Evolutionary conservation across 2,888 invertebrate species (phyloP).

Genomic region (Pelosia muscerda): DNA sequence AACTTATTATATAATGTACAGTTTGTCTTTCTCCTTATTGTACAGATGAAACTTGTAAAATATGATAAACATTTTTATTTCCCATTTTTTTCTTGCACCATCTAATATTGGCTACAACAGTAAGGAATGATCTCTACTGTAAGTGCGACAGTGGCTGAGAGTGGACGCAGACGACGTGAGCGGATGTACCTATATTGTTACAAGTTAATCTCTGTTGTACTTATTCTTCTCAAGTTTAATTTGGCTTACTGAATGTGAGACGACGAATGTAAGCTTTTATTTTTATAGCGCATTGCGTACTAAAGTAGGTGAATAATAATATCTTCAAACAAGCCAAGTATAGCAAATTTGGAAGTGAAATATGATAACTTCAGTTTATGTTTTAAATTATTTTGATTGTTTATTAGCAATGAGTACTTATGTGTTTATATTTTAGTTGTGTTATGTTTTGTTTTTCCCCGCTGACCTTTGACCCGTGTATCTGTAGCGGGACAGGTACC

Average conservation of each 20-base stretch:
- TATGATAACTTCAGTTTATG: conserved; percentile 67
- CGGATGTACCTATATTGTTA: conserved; percentile 65
- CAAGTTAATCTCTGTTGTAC: conserved; percentile 61
- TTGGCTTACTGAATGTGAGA: conserved; percentile 81
- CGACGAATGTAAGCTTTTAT: conserved; percentile 70
- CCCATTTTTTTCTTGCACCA: conserved; percentile 90
- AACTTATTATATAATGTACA: conserved; percentile 82
- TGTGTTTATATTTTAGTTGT: conserved; percentile 86
- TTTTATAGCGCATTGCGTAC: conserved; percentile 53
- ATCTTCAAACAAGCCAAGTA: conserved; percentile 59
- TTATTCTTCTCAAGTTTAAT: conserved; percentile 75
- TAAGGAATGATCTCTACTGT: conserved; percentile 90
- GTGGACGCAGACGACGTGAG: conserved; percentile 73
- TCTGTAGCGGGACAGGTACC: conserved; percentile 98
- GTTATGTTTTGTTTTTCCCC: conserved; percentile 88
- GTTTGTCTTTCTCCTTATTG: conserved; percentile 83
- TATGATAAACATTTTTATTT: conserved; percentile 88
- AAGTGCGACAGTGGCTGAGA: conserved; percentile 75
- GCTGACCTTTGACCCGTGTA: conserved; percentile 92
- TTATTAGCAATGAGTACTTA: conserved; percentile 83
- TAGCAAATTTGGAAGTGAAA: conserved; percentile 69
- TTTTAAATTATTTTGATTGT: conserved; percentile 78
- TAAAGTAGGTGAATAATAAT: conserved; percentile 55
- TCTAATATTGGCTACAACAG: conserved; percentile 88
- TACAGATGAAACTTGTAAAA: conserved; percentile 85